These are phyloP conservation scores for Pituophis catenifer DNA, from an alignment of 2,113 vertebrate genomes.

Conservation along the genomic window DNA sequence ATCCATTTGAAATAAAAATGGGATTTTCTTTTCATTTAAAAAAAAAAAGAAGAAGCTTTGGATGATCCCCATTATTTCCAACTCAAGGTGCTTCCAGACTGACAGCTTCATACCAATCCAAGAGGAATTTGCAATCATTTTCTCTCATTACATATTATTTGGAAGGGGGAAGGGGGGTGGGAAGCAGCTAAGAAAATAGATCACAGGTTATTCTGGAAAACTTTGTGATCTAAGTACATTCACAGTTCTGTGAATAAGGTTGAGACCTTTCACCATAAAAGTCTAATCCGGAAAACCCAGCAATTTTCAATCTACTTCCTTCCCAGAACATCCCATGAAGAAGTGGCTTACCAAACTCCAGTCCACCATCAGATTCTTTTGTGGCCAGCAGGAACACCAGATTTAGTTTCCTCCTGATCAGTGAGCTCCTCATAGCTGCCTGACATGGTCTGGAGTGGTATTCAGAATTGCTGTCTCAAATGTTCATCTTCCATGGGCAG, in stretches of 20 bases:
- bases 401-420: not conserved
- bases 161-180: not conserved
- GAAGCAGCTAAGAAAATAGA: not conserved
- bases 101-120: not conserved
- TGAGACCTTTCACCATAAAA: not conserved
- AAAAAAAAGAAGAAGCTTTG: not conserved
- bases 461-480: rapidly evolving
- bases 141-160: not conserved
- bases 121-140: not conserved
- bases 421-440: not conserved
- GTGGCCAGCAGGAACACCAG: not conserved
- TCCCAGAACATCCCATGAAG: not conserved
- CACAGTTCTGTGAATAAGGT: not conserved
- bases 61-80: not conserved
- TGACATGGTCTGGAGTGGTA: not conserved
- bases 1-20: not conserved
- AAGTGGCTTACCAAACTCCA: not conserved
- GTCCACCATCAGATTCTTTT: not conserved
- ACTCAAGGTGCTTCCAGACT: not conserved
- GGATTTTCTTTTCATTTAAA: not conserved
- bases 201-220: not conserved
- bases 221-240: not conserved
- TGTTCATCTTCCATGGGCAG: rapidly evolving
- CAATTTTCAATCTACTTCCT: not conserved
- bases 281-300: not conserved